phyloP scores from a whole-genome alignment of 1,140 invertebrate genomes.

The Calephelis virginiensis region DNA sequence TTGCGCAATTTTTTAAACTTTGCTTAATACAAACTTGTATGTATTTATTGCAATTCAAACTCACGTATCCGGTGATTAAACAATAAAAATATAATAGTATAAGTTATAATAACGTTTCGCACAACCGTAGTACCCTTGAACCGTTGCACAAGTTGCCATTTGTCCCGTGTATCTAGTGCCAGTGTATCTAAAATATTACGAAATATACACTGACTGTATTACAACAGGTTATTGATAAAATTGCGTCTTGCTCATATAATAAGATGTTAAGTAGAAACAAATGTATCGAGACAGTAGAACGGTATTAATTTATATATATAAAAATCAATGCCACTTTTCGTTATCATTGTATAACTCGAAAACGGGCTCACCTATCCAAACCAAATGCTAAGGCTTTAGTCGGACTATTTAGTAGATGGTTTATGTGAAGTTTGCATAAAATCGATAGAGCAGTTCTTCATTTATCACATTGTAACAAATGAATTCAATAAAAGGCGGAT shows the following conservation, averaged over 20 bases:
- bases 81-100: constrained; percentile 28
- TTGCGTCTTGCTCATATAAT: neutral
- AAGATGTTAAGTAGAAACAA: neutral
- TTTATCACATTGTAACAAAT: no score
- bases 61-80: constrained; percentile 22
- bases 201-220: constrained; percentile 1
- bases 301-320: no score
- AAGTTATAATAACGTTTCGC: constrained; percentile 27
- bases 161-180: constrained; percentile 20
- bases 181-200: constrained; percentile 6
- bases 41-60: constrained; percentile 9
- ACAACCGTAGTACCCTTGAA: constrained; percentile 28
- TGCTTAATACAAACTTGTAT: constrained; percentile 8
- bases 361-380: no score
- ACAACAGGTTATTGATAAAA: constrained; percentile 4
- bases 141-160: constrained; percentile 33
- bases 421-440: no score
- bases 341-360: no score
- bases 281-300: neutral
- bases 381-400: no score
- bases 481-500: no score
- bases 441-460: no score
- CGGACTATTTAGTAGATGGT: no score
- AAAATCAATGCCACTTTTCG: no score
- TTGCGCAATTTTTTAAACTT: constrained; percentile 2